Evolutionary conservation across 1,140 invertebrate species (phyloP), one percentile per base, ranked within the genome.

Genomic region (Papilio polyxenes): DNA sequence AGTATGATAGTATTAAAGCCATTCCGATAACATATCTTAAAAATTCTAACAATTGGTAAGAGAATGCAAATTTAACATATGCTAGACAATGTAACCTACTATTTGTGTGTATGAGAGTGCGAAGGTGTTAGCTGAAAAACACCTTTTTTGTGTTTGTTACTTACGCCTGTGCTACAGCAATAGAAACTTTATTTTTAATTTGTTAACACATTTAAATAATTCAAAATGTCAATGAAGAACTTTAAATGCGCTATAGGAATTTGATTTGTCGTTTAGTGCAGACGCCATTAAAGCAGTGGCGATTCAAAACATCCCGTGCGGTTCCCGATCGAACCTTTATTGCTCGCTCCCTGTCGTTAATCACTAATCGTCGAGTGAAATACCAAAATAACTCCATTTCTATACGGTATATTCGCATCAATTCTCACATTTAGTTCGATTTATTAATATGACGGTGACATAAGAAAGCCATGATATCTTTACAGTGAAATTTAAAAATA

Each of bases 261-360:
- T 88, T 92, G 91, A 93, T 92, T 93, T 89, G 92, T 92, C 87
- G 91, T 86, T 87, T 87, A 93, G 91, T 92, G 91, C 89, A 87
- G 89, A 56, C 78, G 87, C 88, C 85, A 89, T 92, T 92, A 93
- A 93, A 92, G 83, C 85, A 85, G 85, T 89, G 85, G 88, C 92
- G 87, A 92, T 93, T 92, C 92, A 92, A 92, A 94, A 94, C 92
- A 94, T 94, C 92, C 92, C 91, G 92, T 91, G 86, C 88, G 81
- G 83, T 87, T 87, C 85, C 88, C 86, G 85, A 80, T 83, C 83
- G 82, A 86, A 85, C 87, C 91, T 93, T 92, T 93, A 94, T 92
- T 90, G 83, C 89, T 81, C 81, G 84, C 84, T 81, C 86, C 89
- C 91, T 90, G 90, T 91, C 87, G 91, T 89, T 93, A 89, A 90